phyloP scores from a whole-genome alignment of 2,888 invertebrate species.

The Melolontha melolontha region DNA sequence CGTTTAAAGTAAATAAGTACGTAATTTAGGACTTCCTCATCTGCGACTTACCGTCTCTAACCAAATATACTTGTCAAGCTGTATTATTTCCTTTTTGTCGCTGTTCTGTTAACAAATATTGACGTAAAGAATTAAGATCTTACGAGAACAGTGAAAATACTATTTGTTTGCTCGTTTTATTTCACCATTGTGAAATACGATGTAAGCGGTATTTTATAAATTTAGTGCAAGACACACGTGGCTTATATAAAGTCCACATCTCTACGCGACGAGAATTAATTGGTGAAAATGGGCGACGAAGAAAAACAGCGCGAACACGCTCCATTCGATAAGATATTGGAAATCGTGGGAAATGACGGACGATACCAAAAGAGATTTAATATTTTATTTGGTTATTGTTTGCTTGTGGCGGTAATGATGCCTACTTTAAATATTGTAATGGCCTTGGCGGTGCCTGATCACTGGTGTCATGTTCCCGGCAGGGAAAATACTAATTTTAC shows the following conservation, averaged over 20 bases:
- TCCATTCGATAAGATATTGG: slow-evolving; percentile 67
- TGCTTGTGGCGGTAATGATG: slow-evolving; percentile 65
- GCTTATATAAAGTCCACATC: no score
- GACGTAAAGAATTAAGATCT: not conserved
- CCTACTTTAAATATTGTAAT: slow-evolving; percentile 69
- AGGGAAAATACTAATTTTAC: slow-evolving; percentile 65
- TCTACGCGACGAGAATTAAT: no score
- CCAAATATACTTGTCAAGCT: slow-evolving; percentile 6
- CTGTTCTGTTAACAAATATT: slow-evolving; percentile 10
- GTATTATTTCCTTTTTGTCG: slow-evolving; percentile 7
- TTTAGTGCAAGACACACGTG: no score
- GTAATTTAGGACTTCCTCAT: slow-evolving; percentile 16
- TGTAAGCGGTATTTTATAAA: no score
- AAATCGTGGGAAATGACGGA: slow-evolving; percentile 68
- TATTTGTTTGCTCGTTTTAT: slow-evolving; percentile 1
- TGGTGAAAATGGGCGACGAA: not conserved
- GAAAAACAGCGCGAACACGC: not conserved
- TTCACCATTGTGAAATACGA: no score
- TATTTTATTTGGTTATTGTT: slow-evolving; percentile 63
- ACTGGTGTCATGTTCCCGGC: slow-evolving; percentile 71
- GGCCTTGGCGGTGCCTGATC: slow-evolving; percentile 69
- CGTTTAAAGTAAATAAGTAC: slow-evolving; percentile 7
- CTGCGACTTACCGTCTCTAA: not conserved
- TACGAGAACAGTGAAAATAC: not conserved
- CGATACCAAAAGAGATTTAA: slow-evolving; percentile 68